Percentiles rank a stretch among this genome's conserved stretches.
Evolutionary conservation across 2,113 vertebrate species (phyloP).

Genomic region (Neodontobutis hainanensis): DNA sequence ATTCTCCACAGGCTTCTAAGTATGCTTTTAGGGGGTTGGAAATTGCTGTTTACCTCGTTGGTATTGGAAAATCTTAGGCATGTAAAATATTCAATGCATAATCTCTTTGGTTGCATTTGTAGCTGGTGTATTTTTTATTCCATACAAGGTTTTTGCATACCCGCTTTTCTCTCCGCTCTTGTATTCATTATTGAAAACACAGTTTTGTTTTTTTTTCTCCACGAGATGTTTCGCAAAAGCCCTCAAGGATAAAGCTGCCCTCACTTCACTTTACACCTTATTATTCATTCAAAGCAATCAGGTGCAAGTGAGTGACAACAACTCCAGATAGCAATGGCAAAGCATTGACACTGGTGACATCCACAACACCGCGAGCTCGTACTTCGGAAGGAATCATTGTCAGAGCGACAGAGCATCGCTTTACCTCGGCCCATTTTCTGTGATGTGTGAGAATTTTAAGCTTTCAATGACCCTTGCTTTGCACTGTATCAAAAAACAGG

Average conservation of each 20-base stretch:
- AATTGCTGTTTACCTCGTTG: conserved; percentile 39
- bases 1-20: conserved; percentile 40
- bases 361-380: conserved; percentile 39
- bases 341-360: conserved; percentile 29
- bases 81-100: conserved; percentile 21
- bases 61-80: conserved; percentile 22
- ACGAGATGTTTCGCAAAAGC: no score
- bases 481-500: conserved; percentile 50
- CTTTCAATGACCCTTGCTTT: conserved; percentile 66
- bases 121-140: conserved; percentile 41
- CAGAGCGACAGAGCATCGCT: conserved; percentile 31
- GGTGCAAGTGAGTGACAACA: conserved; percentile 47
- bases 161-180: conserved; percentile 27
- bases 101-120: conserved; percentile 24
- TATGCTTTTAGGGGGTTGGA: conserved; percentile 19
- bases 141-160: conserved; percentile 33
- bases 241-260: not conserved
- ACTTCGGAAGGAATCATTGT: conserved; percentile 64
- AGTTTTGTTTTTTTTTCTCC: conserved; percentile 24
- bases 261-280: conserved; percentile 19
- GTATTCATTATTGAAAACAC: conserved; percentile 44
- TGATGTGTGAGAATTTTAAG: conserved; percentile 57
- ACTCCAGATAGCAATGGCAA: conserved; percentile 41
- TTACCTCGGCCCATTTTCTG: conserved; percentile 48
- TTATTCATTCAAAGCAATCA: conserved; percentile 49